These are phyloP conservation scores for Sericinus montela DNA, from an alignment of 2,888 invertebrate genomes.

Conservation along the genomic window DNA sequence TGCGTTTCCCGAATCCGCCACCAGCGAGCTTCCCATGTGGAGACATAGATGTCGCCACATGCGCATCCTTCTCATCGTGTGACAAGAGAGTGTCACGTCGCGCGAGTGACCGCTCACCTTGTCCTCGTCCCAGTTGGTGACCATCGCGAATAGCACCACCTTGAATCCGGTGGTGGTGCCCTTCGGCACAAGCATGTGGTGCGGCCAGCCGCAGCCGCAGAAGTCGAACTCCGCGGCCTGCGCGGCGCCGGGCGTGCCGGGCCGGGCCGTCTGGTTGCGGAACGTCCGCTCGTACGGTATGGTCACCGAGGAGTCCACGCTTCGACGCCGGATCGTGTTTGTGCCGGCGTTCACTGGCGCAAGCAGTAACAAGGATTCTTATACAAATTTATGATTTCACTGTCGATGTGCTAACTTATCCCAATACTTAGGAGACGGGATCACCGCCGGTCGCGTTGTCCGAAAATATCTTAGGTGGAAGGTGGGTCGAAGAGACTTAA, in stretches of 20 bases:
- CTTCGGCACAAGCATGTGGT: constrained; percentile 87
- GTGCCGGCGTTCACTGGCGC: constrained; percentile 81
- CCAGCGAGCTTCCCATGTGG: no score
- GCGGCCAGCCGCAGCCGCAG: constrained; percentile 93
- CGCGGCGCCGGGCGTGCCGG: constrained; percentile 67
- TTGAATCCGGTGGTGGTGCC: constrained; percentile 82
- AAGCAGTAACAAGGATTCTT: no score
- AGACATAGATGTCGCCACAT: no score
- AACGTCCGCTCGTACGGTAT: constrained; percentile 90
- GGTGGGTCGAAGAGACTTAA: no score
- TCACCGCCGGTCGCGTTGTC: no score
- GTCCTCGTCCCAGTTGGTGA: constrained; percentile 84
- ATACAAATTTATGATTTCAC: no score
- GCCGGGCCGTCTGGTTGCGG: constrained; percentile 82
- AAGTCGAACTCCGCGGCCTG: constrained; percentile 82
- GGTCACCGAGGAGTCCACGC: constrained; percentile 86
- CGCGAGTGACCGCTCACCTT: constrained; percentile 50
- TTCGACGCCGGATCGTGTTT: constrained; percentile 83
- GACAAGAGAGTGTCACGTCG: no score
- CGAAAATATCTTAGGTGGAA: no score
- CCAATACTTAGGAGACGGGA: no score
- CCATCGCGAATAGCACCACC: constrained; percentile 86
- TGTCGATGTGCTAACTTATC: no score
- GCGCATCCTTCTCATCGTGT: no score
- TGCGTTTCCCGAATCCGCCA: no score